Evolutionary conservation across 2,113 vertebrate genomes (phyloP).

Genomic region (Hipposideros armiger): DNA sequence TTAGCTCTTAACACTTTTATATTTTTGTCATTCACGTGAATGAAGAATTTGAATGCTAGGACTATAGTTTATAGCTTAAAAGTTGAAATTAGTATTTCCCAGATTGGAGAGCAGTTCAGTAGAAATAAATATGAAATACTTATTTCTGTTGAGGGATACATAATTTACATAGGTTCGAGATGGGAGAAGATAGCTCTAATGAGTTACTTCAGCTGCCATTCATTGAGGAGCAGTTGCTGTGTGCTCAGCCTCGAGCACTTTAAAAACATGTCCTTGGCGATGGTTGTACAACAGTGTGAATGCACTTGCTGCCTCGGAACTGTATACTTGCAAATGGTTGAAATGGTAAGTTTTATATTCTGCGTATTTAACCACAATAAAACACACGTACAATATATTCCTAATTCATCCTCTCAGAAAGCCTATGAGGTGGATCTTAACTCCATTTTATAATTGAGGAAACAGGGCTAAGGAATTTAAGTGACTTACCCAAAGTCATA

Average conservation of each 20-base stretch:
- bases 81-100: neutral
- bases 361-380: neutral
- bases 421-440: neutral
- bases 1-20: neutral
- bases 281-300: neutral
- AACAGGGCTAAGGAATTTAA: neutral
- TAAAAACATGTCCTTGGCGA: neutral
- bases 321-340: neutral
- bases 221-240: neutral
- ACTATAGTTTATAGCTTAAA: neutral
- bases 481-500: neutral
- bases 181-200: neutral
- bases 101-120: neutral
- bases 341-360: neutral
- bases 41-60: slow-evolving; percentile 31
- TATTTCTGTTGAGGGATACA: neutral
- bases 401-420: slow-evolving; percentile 1
- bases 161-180: neutral
- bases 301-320: neutral
- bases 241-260: neutral
- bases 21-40: neutral
- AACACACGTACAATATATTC: neutral
- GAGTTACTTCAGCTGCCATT: neutral
- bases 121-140: slow-evolving; percentile 32
- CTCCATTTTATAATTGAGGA: neutral